These are phyloP conservation scores for Escarpia spicata DNA, from an alignment of 2,888 invertebrate genomes.

Conservation along the genomic window DNA sequence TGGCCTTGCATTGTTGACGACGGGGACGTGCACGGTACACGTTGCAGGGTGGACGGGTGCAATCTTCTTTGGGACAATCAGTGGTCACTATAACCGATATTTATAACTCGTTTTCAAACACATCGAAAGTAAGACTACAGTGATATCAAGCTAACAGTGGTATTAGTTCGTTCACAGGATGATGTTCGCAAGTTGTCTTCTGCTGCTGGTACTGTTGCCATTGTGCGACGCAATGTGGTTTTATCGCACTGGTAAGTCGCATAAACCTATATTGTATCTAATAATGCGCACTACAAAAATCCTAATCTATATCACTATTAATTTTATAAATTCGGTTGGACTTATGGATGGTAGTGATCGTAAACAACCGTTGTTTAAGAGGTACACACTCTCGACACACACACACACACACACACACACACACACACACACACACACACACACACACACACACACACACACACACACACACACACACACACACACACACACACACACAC, in stretches of 20 bases:
- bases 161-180: not conserved
- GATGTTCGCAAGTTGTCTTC: not conserved
- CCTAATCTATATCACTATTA: too few relatives aligned
- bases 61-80: too few relatives aligned
- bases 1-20: too few relatives aligned
- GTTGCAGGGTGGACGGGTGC: too few relatives aligned
- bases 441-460: slow-evolving; percentile 3
- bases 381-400: not conserved
- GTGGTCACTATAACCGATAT: not conserved
- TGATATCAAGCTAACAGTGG: not conserved
- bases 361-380: too few relatives aligned
- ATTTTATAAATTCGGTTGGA: too few relatives aligned
- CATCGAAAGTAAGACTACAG: not conserved
- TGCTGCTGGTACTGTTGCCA: not conserved
- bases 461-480: slow-evolving; percentile 21
- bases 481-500: not conserved
- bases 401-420: not conserved
- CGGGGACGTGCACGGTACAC: too few relatives aligned
- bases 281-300: not conserved
- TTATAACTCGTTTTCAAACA: not conserved
- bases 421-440: slow-evolving; percentile 18
- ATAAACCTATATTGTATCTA: not conserved
- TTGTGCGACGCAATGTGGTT: not conserved
- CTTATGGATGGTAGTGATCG: too few relatives aligned
- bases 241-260: not conserved